These are phyloP conservation scores for Dipodomys ordii DNA, from an alignment of 2,113 vertebrate species.

Conservation along the genomic window DNA sequence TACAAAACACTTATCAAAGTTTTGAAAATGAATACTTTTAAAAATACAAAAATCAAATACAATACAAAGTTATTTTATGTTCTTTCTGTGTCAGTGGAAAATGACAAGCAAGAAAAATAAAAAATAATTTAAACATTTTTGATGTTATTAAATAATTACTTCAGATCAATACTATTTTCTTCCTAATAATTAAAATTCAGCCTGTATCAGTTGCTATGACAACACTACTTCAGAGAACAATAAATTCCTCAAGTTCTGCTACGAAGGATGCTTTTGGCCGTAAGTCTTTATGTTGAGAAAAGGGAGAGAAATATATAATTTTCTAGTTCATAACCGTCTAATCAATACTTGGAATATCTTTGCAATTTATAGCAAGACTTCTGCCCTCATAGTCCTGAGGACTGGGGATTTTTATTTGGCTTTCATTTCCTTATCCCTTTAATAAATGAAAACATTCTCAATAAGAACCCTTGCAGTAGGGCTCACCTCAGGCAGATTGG, in stretches of 20 bases:
- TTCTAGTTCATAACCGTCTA: constrained; percentile 39
- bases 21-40: constrained; percentile 34
- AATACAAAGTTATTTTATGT: constrained; percentile 26
- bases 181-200: constrained; percentile 84
- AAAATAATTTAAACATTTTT: constrained; percentile 33
- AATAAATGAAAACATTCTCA: constrained; percentile 75
- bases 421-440: constrained; percentile 66
- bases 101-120: constrained; percentile 26
- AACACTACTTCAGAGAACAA: constrained; percentile 81
- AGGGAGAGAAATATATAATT: constrained; percentile 44
- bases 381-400: constrained; percentile 58
- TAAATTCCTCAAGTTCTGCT: constrained; percentile 77
- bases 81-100: background rate
- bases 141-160: constrained; percentile 68
- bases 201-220: constrained; percentile 84
- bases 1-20: constrained; percentile 50
- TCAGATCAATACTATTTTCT: constrained; percentile 79
- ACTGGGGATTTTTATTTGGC: constrained; percentile 3
- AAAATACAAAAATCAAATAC: constrained; percentile 29
- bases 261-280: constrained; percentile 50
- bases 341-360: constrained; percentile 54
- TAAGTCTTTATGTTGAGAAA: constrained; percentile 54
- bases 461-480: constrained; percentile 75
- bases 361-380: constrained; percentile 15
- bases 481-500: constrained; percentile 81